A percentile compares a stretch with the other conserved stretches of the same genome.
phyloP scores from a whole-genome alignment of 2,888 invertebrate species.

The Acrobasis suavella region DNA sequence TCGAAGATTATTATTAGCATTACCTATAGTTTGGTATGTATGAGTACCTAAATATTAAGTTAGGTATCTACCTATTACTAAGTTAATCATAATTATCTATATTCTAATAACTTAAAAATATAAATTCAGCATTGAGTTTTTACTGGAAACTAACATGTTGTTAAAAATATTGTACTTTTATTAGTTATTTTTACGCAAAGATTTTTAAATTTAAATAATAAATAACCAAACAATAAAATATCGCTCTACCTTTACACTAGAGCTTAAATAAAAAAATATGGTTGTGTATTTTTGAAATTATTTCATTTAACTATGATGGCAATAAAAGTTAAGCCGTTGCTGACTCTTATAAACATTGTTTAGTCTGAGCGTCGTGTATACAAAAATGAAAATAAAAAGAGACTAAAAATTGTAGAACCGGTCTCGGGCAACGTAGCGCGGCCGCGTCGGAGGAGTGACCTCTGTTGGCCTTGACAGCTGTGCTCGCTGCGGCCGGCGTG shows the following conservation, averaged over 20 bases:
- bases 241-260: background rate
- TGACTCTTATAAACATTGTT: conserved; percentile 80
- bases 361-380: conserved; percentile 80
- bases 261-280: conserved; percentile 22
- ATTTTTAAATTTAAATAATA: background rate
- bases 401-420: conserved; percentile 81
- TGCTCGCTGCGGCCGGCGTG: conserved; percentile 66
- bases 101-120: too few species aligned
- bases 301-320: conserved; percentile 61
- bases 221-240: conserved; percentile 1
- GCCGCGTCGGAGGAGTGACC: conserved; percentile 81
- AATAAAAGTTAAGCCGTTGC: conserved; percentile 77
- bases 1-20: conserved; percentile 6
- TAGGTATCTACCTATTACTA: background rate
- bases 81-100: too few species aligned
- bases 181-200: too few species aligned
- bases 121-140: too few species aligned
- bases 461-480: conserved; percentile 82
- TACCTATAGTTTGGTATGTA: conserved; percentile 3
- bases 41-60: background rate
- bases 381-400: conserved; percentile 82
- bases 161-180: too few species aligned
- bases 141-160: background rate
- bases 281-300: conserved; percentile 44
- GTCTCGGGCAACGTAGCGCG: conserved; percentile 74